A percentile compares a stretch with the other conserved stretches of the same genome.
phyloP scores from a whole-genome alignment of 2,113 vertebrate genomes.

The Alaudala cheleensis region DNA sequence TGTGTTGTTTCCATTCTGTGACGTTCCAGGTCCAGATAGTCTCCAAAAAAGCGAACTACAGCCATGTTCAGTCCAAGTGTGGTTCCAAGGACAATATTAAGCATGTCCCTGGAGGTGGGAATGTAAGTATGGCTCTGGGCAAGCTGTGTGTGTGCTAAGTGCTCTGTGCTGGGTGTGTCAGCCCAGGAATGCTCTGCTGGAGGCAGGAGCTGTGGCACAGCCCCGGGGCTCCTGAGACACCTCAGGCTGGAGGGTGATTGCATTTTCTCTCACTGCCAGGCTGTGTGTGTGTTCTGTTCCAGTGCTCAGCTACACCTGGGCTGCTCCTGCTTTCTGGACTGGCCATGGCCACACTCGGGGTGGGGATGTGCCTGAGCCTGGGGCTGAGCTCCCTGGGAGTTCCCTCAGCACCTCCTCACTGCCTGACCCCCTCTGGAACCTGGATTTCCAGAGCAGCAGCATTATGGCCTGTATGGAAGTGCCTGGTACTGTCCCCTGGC shows the following conservation, averaged over 20 bases:
- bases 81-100: constrained; percentile 99
- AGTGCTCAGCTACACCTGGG: rapidly evolving
- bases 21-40: constrained; percentile 97
- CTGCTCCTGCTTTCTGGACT: neutral
- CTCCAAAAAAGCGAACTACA: constrained; percentile 99
- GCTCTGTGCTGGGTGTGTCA: neutral
- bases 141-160: constrained; percentile 29
- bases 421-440: neutral
- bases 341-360: rapidly evolving
- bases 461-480: neutral
- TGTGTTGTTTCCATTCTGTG: constrained; percentile 79
- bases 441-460: neutral
- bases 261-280: neutral
- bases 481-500: neutral
- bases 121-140: constrained; percentile 89
- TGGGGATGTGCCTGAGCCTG: neutral
- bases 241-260: neutral
- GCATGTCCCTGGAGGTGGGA: constrained; percentile 99
- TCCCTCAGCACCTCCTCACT: neutral
- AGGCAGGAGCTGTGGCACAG: neutral
- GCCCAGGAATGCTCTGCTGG: neutral
- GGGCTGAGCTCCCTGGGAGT: neutral
- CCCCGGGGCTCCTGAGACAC: neutral
- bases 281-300: neutral
- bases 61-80: constrained; percentile 97